phyloP scores from a whole-genome alignment of 2,113 vertebrate species.

The Tamias sibiricus region DNA sequence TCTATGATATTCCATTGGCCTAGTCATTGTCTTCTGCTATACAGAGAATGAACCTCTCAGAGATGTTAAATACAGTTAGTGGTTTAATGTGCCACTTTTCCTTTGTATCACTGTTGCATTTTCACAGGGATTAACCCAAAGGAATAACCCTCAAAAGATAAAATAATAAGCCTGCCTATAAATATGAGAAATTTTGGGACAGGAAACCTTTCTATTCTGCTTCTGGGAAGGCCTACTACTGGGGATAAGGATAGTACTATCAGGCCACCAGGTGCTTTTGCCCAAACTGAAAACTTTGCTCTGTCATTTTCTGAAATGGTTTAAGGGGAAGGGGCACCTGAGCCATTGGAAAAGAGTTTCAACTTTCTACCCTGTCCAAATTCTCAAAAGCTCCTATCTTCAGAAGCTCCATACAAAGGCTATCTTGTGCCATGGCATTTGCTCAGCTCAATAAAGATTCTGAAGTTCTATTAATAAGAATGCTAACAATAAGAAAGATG shows the following conservation, averaged over 20 bases:
- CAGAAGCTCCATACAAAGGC: neutral
- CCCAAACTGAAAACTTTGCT: constrained; percentile 16
- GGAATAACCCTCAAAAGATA: neutral
- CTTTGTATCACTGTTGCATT: neutral
- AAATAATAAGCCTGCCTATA: neutral
- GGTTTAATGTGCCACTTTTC: neutral
- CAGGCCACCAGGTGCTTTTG: neutral
- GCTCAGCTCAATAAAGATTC: neutral
- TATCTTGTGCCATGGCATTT: constrained; percentile 19
- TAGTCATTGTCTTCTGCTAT: constrained; percentile 20
- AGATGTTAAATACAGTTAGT: neutral
- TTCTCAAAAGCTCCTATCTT: constrained; percentile 27
- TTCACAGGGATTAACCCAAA: neutral
- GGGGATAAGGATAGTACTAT: neutral
- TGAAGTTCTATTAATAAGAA: neutral
- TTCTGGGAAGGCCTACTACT: neutral
- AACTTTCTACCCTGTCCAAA: neutral
- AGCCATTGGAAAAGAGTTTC: neutral
- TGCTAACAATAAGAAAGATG: neutral
- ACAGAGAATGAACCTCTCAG: neutral
- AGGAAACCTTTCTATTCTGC: neutral
- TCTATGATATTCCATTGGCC: neutral
- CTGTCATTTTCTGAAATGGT: constrained; percentile 43
- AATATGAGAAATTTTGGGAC: neutral
- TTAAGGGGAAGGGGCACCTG: neutral